phyloP scores from a whole-genome alignment of 1,140 invertebrate species.

The Aphis craccivora region DNA sequence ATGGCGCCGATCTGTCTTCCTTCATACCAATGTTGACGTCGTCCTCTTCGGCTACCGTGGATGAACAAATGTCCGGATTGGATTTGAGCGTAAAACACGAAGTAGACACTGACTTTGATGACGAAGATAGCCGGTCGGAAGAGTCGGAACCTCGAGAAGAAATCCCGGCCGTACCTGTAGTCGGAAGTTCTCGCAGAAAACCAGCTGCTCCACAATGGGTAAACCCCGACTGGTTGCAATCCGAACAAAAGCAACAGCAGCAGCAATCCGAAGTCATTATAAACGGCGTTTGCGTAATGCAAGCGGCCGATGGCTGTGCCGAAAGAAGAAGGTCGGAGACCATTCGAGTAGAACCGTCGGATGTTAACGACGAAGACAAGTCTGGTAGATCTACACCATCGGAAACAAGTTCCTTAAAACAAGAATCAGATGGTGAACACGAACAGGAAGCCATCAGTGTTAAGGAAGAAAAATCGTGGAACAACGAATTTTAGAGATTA shows the following conservation, averaged over 20 bases:
- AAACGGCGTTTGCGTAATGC: conserved; percentile 91
- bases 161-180: conserved; percentile 61
- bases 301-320: conserved; percentile 72
- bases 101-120: conserved; percentile 74
- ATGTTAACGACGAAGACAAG: conserved; percentile 71
- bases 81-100: conserved; percentile 84
- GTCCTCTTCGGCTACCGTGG: conserved; percentile 61
- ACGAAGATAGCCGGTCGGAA: conserved; percentile 78
- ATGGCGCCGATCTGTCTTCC: conserved; percentile 76
- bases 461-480: conserved; percentile 53
- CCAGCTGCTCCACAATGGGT: conserved; percentile 96
- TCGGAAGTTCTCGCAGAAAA: conserved; percentile 74
- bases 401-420: conserved; percentile 32
- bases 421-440: conserved; percentile 46
- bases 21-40: conserved; percentile 70
- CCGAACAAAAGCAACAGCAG: conserved; percentile 40
- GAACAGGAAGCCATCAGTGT: conserved; percentile 53
- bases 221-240: conserved; percentile 81
- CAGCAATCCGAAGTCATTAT: conserved; percentile 80
- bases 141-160: conserved; percentile 75
- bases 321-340: conserved; percentile 73
- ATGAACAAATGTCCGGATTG: conserved; percentile 76
- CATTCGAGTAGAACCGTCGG: conserved; percentile 75
- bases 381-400: conserved; percentile 45
- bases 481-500: conserved; percentile 58